phyloP scores from a whole-genome alignment of 2,888 invertebrate species.

The Rhogogaster chlorosoma region DNA sequence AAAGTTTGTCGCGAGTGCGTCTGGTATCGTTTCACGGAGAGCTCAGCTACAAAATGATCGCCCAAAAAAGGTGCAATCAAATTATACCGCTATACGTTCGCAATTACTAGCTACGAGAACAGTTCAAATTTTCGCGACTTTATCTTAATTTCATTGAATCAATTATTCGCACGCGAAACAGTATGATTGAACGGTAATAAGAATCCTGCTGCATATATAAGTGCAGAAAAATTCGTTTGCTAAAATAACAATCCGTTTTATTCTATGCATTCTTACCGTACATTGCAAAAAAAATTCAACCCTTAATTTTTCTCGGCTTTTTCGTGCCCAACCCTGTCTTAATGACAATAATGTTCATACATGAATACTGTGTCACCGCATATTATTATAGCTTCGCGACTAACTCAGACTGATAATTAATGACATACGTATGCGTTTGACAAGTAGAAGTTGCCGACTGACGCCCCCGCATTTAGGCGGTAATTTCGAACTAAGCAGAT shows the following conservation, averaged over 20 bases:
- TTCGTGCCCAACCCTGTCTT: neutral
- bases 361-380: neutral
- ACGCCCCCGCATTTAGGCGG: neutral
- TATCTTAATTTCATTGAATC: neutral
- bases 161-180: neutral
- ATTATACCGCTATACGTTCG: neutral
- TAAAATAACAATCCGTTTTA: too few species aligned
- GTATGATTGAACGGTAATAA: neutral
- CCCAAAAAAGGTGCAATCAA: constrained; percentile 45
- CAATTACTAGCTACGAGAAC: neutral
- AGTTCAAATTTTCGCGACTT: neutral
- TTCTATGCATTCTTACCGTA: too few species aligned
- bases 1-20: constrained; percentile 43
- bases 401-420: neutral
- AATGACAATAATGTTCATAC: neutral
- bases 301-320: neutral
- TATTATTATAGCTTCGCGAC: neutral
- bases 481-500: neutral
- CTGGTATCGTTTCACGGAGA: constrained; percentile 30
- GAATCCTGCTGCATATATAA: neutral
- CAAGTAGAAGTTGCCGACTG: neutral
- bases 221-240: neutral
- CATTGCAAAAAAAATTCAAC: neutral
- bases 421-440: neutral
- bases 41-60: constrained; percentile 47